Base-by-base conservation (phyloP, 2,797 vertebrate genomes). In the Helarctos malayanus region DNA sequence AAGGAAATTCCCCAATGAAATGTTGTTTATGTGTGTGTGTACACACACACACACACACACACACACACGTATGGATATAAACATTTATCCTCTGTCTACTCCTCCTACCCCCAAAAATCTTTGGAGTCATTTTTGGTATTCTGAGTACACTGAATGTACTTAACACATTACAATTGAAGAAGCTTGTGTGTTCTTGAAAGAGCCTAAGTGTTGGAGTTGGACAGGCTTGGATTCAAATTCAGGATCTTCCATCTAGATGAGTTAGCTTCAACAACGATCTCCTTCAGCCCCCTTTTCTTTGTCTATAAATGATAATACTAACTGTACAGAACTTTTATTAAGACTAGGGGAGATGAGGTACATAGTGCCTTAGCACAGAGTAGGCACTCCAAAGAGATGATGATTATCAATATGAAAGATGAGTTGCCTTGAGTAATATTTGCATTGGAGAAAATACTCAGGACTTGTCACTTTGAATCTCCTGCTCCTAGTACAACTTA, bases 1-100 rank as follows among this genome's bases (percentile, higher is more conserved):
- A 92, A 93, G 76, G 11, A 78, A 89, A 82, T 79, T 89, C n/a
- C 71, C 79, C 92, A 75, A 80, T 59, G 56, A 85, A 68, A 27
- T n/a, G 29, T 12, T 29, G 5, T 13, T 11, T 49, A 5, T 80
- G 69, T 56, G 35, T 45, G 8, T 78, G 21, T 47, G 27, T 63
- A 47, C 5, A 49, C 9, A 45, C 2, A 35, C 0, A 56, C 2
- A 19, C 6, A 32, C 4, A 32, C 12, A 92, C 2, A 32, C 13
- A 92, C 2, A 41, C 49, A 90, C 35, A 57, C 29, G 14, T 19
- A 29, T 14, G 41, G 54, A 21, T 79, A 68, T 59, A 69, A 86
- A 92, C 38, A 19, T 25, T 68, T 81, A 21, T n/a, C n/a, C 79
- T 61, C 45, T 82, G 75, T 76, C 47, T 16, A n/a, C 12, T 32